Evolutionary conservation across 2,113 vertebrate genomes (phyloP).

Genomic region (Rattus rattus): DNA sequence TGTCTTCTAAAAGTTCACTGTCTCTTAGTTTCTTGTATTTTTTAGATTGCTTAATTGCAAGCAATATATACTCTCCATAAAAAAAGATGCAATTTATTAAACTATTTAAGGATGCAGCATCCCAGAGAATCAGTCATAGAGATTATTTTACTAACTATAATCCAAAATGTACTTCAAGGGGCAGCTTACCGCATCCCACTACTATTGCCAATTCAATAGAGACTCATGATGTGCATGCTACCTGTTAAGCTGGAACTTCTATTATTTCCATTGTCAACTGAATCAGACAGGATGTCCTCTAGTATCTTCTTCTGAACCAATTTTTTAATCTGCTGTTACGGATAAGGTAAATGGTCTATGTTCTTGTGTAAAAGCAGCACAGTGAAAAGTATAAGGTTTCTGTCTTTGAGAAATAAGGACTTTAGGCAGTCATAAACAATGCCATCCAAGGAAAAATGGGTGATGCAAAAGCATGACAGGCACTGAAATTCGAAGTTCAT

Average conservation of each 20-base stretch:
- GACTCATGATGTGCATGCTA: not conserved
- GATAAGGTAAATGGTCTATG: not conserved
- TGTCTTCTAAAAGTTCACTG: not conserved
- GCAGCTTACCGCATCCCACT: not conserved
- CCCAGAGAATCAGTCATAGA: not conserved
- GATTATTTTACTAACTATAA: not conserved
- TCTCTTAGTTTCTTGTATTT: not conserved
- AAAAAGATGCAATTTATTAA: not conserved
- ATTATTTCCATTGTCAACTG: not conserved
- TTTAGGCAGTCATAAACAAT: not conserved
- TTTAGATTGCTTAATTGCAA: not conserved
- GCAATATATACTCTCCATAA: not conserved
- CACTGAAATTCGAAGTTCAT: constrained; percentile 5
- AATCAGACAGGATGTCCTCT: not conserved
- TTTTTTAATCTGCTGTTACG: not conserved
- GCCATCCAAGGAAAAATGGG: not conserved
- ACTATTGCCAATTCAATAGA: not conserved
- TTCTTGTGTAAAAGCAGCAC: not conserved
- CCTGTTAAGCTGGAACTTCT: not conserved
- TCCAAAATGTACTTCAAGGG: not conserved
- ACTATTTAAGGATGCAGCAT: not conserved
- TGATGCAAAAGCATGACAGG: not conserved
- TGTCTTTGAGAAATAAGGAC: not conserved
- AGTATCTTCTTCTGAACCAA: not conserved
- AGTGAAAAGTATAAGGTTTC: not conserved